Evolutionary conservation across 2,113 vertebrate species (phyloP), one percentile per base, ranked within the genome.

Genomic region (Rhinolophus ferrumequinum): DNA sequence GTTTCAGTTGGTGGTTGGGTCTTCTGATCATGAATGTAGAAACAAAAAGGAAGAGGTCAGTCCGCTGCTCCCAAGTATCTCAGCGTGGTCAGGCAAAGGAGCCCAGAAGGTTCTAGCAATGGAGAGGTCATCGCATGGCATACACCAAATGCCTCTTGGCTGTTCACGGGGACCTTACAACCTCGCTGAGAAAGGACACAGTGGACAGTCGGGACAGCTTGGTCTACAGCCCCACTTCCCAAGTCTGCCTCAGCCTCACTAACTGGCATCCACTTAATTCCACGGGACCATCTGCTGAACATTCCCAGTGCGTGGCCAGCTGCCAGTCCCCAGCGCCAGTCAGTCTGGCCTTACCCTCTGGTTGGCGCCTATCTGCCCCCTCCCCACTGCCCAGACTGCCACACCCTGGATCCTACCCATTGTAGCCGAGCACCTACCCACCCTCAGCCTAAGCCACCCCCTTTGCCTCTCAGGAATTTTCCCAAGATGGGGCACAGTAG

Each of bases 301-400:
- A n/a, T 67, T 93, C 93, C 84, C 73, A 33, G 95, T 19, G 93
- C 93, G 6, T 90, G 96, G 96, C 93, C n/a, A 14, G 35, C 60
- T 79, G 96, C 96, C 96, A 97, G 91, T 4, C 80, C 67, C 76
- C 90, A 96, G 95, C 93, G 97, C 97, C 96, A 92, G 96, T 92
- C 95, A 69, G 97, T 97, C 97, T 96, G 97, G 94, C 95, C 92
- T 93, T 64, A 56, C 79, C 64, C 92, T 95, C 54, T 0, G 2
- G 38, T 77, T 90, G 95, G 97, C 81, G 70, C 86, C 95, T 66
- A 70, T 94, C 93, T 18, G 72, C 86, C 94, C 96, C 75, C 66
- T 96, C 93, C 95, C 69, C 91, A 35, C 15, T 24, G 26, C 93
- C 96, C 81, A 54, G 88, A 19, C 88, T 41, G 88, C 96, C 75